Evolutionary conservation across 2,888 invertebrate genomes (phyloP), one percentile per base, ranked within the genome.

Genomic region (Drosophila stalkeri): DNA sequence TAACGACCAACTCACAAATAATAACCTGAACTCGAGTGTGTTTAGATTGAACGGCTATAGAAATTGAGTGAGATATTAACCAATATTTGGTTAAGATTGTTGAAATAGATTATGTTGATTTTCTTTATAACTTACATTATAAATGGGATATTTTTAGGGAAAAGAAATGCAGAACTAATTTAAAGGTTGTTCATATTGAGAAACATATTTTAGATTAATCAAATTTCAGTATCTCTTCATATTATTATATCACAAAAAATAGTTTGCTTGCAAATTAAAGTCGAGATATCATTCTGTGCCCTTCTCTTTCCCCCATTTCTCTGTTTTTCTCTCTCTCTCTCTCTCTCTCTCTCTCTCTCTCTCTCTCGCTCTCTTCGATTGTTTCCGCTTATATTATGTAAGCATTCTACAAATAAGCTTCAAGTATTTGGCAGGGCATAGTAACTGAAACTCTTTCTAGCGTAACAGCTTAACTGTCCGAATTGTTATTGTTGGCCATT

Each of bases 401-500:
- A 85, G 70, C 46, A 57, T 68, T 68, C 41, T n/a, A 35, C 41
- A 55, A 66, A 69, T 33, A 56, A 59, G 59, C 75, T 67, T 62
- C 55, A 47, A 33, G 18, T 55, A 35, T 18, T 46, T 64, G 27
- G 8, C 27, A 51, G 27, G n/a, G 37, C 35, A 39, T 16, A n/a
- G 55, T 27, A 61, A 43, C 75, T 62, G 27, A 67, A 74, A 74
- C 59, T 62, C 80, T 51, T 51, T 62, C 47, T 54, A 79, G 57
- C 67, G 57, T 56, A 77, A 77, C 57, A 71, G 77, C 57, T 63
- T 49, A 63, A 57, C 57, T 57, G 59, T 64, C 41, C 27, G 54
- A 72, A 46, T 52, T 57, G 55, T 52, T 75, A 31, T 75, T 68
- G 68, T 68, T 68, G 60, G 69, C 57, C 76, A 75, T 80, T 76